These are phyloP conservation scores for Lethocerus indicus DNA, from an alignment of 1,140 invertebrate species.

Conservation along the genomic window DNA sequence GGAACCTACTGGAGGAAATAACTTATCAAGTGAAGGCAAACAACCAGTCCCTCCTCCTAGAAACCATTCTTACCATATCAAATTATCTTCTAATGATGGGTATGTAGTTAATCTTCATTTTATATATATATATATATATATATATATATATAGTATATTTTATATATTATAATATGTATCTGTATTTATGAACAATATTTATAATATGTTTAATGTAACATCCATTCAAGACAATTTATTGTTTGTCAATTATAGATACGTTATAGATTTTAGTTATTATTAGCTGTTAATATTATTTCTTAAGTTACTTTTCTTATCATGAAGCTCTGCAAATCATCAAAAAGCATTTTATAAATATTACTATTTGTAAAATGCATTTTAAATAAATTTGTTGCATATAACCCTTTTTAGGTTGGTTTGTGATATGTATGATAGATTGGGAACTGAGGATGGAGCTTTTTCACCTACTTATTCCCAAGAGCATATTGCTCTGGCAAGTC, in stretches of 20 bases:
- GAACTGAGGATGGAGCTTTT: slow-evolving; percentile 30
- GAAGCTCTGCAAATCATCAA: no score
- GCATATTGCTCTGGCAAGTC: slow-evolving; percentile 25
- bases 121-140: no score
- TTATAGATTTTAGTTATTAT: no score
- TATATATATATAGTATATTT: no score
- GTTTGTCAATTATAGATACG: no score
- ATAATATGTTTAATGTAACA: no score
- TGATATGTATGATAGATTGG: slow-evolving; percentile 57
- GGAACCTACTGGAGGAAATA: slow-evolving; percentile 35
- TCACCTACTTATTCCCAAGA: slow-evolving; percentile 25
- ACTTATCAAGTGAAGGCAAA: slow-evolving; percentile 18
- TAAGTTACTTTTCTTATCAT: no score
- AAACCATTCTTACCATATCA: slow-evolving; percentile 26
- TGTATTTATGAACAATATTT: no score
- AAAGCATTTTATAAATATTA: background rate
- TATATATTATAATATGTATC: no score
- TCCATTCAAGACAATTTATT: no score
- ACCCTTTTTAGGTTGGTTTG: slow-evolving; percentile 43
- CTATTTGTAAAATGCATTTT: background rate
- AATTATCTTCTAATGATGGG: slow-evolving; percentile 26
- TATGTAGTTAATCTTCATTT: slow-evolving; percentile 18
- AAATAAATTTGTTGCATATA: no score
- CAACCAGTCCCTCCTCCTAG: slow-evolving; percentile 38
- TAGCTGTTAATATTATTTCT: no score